Base-by-base conservation (phyloP, 2,888 invertebrate species). In the Eutolmus rufibarbis region DNA sequence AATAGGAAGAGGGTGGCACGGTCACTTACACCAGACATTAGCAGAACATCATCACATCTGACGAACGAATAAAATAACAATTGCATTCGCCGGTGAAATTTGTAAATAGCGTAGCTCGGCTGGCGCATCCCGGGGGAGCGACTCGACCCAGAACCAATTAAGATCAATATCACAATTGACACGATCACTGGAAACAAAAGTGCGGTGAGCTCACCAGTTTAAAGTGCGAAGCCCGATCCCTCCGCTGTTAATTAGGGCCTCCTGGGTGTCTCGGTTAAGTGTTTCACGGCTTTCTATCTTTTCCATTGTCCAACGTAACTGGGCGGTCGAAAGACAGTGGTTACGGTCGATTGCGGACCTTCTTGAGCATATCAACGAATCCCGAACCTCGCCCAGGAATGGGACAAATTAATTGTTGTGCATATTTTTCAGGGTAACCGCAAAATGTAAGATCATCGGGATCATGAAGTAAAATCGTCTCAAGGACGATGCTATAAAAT, bases 101-200 rank as follows among this genome's bases (percentile, higher is more conserved):
- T 78, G 78, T 78, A 78, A 78, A 78, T 78, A n/a, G 23, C 78
- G 19, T 78, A 8, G 14, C 78, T 78, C 19, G 23, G 23, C 78
- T 23, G 19, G 19, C 37, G 19, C 77, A 74, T 74, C 28, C 34
- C 28, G 40, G 37, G 43, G 78, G 28, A 43, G 37, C n/a, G 78
- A 78, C 23, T 43, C 28, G 51, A 51, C 74, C 51, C 31, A 43
- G 74, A 74, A 56, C 85, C 85, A 86, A 74, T 86, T 86, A 86
- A 86, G 85, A 86, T 86, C 28, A 2, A 74, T 86, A 86, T 86
- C 85, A 74, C 85, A 86, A 86, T 86, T 86, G 85, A 86, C 74
- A 86, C 85, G 66, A 86, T 86, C 74, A 43, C 74, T 74, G 43
- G 31, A 81, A 81, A 56, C 78, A 78, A 78, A 81, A 81, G 56